Base-by-base conservation (phyloP, 1,140 invertebrate species). In the Popillia japonica region DNA sequence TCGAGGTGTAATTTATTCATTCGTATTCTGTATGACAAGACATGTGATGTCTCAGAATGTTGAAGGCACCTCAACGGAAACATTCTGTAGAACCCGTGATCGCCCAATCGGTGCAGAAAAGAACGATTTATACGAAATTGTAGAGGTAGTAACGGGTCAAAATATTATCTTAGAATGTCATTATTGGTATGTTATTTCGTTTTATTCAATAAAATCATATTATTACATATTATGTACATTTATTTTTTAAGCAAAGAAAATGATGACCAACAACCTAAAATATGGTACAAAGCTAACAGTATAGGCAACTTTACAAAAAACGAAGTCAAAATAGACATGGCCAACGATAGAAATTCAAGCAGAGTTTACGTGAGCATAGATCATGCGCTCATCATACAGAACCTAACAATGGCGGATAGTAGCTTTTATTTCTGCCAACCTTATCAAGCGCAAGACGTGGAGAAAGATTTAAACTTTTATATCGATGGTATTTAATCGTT, bases 371-470 rank as follows among this genome's bases (percentile, higher is more conserved):
- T 87, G 11, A 88, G 82, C 23, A 44, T 83, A 0, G 86, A 89
- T 20, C 86, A 88, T 68, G 86, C 87, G 61, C 84, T 90, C 17
- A 83, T 87, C 11, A 87, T 90, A 42, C 83, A 82, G 76, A 81
- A 86, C 75, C 81, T 90, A 14, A 77, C 82, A 6, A 14, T 55
- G 0, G 72, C 79, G 6, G 89, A 90, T 78, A 79, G 83, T 14
- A 89, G 88, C 0, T 84, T 89, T 80, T 90, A 90, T 85, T 87
- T 85, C 40, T 90, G 89, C 78, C 86, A 87, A 61, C 86, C 87
- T 11, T 77, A 84, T n/a, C 81, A 88, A 40, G 87, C 86, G 4
- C 81, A 88, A 77, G 86, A 89, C 75, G 40, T 59, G n/a, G 84
- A 88, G 76, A 85, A 88, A 34, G 88, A 88, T 83, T 89, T 85